Conservation (phyloP, 2,797 vertebrate genomes). For the Channa striata region DNA sequence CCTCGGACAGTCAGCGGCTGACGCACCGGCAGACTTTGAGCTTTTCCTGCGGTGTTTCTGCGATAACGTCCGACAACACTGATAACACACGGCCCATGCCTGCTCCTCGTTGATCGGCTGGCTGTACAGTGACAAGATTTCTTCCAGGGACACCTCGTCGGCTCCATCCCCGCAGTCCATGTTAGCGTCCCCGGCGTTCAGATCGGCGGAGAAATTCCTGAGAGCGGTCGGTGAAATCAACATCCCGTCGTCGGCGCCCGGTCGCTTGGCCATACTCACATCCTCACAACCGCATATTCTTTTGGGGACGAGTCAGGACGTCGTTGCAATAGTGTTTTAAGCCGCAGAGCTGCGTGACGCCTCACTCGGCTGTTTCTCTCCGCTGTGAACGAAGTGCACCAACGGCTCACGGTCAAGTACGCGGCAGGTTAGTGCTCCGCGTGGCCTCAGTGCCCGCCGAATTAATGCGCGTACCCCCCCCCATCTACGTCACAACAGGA, state of each 20-base stretch:
- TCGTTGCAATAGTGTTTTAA: not conserved
- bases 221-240: constrained; percentile 70
- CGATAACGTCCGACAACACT: constrained; percentile 88
- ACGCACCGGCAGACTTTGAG: constrained; percentile 63
- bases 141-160: constrained; percentile 89
- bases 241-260: constrained; percentile 77
- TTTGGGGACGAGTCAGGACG: accelerated
- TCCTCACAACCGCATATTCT: constrained; percentile 33
- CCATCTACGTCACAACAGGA: not conserved
- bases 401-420: constrained; percentile 26
- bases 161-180: constrained; percentile 77
- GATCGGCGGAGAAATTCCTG: constrained; percentile 61
- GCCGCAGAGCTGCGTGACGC: not conserved
- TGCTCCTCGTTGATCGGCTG: constrained; percentile 99
- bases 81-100: constrained; percentile 98
- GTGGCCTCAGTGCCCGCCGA: constrained; percentile 62
- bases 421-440: constrained; percentile 34
- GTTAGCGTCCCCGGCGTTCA: constrained; percentile 67
- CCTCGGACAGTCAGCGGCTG: constrained; percentile 49
- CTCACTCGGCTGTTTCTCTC: constrained; percentile 26
- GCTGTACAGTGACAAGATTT: constrained; percentile 92
- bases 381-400: constrained; percentile 1
- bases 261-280: constrained; percentile 80
- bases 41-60: constrained; percentile 72
- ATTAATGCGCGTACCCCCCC: not conserved